phyloP scores from a whole-genome alignment of 2,113 vertebrate species.

The Zootoca vivipara region DNA sequence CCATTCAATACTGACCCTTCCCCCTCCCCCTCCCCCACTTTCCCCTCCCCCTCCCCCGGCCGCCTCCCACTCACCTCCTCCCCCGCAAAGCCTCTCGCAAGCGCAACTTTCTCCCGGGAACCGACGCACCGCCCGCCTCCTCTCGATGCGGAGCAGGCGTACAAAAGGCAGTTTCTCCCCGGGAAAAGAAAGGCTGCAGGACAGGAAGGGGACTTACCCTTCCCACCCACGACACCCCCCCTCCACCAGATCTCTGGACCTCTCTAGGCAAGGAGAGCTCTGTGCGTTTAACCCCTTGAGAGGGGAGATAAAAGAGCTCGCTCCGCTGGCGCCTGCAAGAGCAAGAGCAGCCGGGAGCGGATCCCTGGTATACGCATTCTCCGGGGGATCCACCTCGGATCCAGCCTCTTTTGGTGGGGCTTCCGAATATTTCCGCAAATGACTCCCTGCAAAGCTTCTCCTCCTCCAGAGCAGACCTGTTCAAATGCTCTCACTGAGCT shows the following conservation, averaged over 20 bases:
- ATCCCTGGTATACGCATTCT: no score
- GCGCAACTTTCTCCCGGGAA: not conserved
- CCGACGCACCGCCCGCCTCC: not conserved
- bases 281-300: not conserved
- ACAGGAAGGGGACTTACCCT: not conserved
- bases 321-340: not conserved
- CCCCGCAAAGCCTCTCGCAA: not conserved
- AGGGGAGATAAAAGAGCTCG: no score
- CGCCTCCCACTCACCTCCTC: not conserved
- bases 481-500: no score
- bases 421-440: no score
- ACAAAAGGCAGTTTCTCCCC: constrained; percentile 11
- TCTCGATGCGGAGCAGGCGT: not conserved
- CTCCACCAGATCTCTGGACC: not conserved
- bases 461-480: no score
- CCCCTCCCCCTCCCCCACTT: not conserved
- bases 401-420: no score
- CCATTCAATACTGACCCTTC: not conserved
- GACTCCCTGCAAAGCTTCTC: no score
- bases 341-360: no score
- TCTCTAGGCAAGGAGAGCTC: constrained; percentile 1
- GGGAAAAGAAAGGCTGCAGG: not conserved
- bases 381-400: no score
- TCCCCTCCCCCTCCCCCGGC: not conserved
- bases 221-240: not conserved